These are phyloP conservation scores for Cyclura pinguis DNA, from an alignment of 2,797 vertebrate species.

Conservation along the genomic window DNA sequence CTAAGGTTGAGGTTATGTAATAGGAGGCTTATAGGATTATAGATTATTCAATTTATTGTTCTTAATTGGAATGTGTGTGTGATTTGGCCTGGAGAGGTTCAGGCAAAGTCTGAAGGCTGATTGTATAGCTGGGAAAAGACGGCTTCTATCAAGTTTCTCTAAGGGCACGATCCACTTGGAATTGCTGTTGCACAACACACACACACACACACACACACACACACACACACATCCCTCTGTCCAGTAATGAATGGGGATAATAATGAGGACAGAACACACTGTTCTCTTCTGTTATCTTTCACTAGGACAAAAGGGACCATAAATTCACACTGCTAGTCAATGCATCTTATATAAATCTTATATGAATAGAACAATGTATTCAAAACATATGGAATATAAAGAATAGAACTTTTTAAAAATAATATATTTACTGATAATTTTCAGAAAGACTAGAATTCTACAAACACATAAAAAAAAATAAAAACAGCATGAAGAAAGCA, in stretches of 20 bases:
- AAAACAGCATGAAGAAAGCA: no score
- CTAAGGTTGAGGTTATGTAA: slow-evolving; percentile 23
- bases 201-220: neutral
- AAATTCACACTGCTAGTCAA: no score
- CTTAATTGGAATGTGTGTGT: neutral
- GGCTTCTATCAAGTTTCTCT: neutral
- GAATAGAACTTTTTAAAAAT: no score
- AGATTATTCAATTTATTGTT: slow-evolving; percentile 24
- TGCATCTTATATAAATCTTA: no score
- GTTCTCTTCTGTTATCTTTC: neutral
- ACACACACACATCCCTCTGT: neutral
- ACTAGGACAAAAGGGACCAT: no score
- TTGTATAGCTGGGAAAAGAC: neutral
- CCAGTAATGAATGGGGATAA: neutral
- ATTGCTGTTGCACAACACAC: neutral
- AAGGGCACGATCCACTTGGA: neutral
- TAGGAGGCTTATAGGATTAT: slow-evolving; percentile 34
- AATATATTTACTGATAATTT: no score
- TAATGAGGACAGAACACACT: no score
- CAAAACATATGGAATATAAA: no score
- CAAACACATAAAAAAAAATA: no score
- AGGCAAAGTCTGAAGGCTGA: neutral
- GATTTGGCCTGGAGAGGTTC: neutral
- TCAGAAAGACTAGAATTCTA: no score
- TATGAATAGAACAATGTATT: no score